These are phyloP conservation scores for Athrips mouffetella DNA, from an alignment of 2,888 invertebrate species.

Conservation along the genomic window DNA sequence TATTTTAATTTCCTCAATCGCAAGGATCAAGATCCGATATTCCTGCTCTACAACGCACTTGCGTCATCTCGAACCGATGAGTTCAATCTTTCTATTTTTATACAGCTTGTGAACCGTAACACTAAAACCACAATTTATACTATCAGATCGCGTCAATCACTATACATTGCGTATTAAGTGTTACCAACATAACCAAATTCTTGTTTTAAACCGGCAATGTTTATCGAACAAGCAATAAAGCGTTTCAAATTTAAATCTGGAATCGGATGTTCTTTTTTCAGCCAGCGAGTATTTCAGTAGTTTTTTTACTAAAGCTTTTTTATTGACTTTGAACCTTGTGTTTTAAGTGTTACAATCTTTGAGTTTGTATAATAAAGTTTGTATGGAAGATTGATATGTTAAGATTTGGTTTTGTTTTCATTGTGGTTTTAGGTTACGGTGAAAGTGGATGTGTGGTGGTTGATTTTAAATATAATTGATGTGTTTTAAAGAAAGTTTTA, in stretches of 20 bases:
- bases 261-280: background rate
- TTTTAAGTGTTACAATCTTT: background rate
- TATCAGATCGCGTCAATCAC: background rate
- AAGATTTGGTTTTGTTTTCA: background rate
- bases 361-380: background rate
- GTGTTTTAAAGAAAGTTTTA: no score
- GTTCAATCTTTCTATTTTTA: constrained; percentile 56
- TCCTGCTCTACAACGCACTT: constrained; percentile 30
- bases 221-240: no score
- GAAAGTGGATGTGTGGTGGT: background rate
- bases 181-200: background rate
- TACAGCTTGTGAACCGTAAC: constrained; percentile 39
- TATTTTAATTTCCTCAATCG: background rate
- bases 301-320: background rate
- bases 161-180: constrained; percentile 4
- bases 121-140: background rate
- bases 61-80: constrained; percentile 49
- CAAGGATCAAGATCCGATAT: constrained; percentile 41
- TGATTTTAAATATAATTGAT: no score
- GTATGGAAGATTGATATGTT: background rate
- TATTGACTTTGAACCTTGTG: background rate
- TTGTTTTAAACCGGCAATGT: background rate
- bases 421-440: background rate
- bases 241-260: background rate
- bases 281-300: background rate